Evolutionary conservation across 2,797 vertebrate genomes (phyloP), one percentile per base, ranked within the genome.

Genomic region (Gallinago nigripennis): DNA sequence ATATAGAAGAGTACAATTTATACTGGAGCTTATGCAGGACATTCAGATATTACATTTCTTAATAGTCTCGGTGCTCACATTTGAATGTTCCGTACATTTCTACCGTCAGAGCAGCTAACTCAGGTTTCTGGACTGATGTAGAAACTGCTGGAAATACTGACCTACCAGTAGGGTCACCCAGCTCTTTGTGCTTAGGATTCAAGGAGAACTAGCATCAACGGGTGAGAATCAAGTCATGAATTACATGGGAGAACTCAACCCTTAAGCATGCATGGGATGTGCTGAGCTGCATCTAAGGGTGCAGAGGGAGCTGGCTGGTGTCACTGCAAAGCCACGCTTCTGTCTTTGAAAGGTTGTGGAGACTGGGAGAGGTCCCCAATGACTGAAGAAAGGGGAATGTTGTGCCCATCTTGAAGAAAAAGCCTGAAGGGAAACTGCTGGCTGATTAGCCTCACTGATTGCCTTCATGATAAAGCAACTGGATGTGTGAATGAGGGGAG

Each of bases 1-100:
- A 95, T 95, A 90, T 11, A 77, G 93, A 88, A 77, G 75, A 80
- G 88, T 54, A 94, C 92, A 83, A 81, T 92, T 92, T 92, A 77
- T 88, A 65, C 68, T 53, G 60, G 60, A 63, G 68, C 58, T 94
- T 85, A 48, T 33, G 73, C 61, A 83, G 80, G 53, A 77, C 90
- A 41, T 88, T 92, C 78, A 85, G 83, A 90, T 83, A 78, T 66
- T 92, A 71, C 69, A 89, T 78, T 94, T 92, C 66, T 88, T 94
- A 91, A 73, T 94, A 86, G 80, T 72, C 58, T 86, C 1, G 0
- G 63, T 60, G 53, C 78, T 86, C n/a, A 24, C 57, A 28, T 71
- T 73, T 73, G 78, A 81, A 77, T 0, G 0, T 86, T 78, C 73
- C 0, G 33, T 69, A 79, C 80, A 31, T 78, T 86, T 84, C 77